Evolutionary conservation across 2,888 invertebrate genomes (phyloP).

Genomic region (Orthonychiurus folsomi): DNA sequence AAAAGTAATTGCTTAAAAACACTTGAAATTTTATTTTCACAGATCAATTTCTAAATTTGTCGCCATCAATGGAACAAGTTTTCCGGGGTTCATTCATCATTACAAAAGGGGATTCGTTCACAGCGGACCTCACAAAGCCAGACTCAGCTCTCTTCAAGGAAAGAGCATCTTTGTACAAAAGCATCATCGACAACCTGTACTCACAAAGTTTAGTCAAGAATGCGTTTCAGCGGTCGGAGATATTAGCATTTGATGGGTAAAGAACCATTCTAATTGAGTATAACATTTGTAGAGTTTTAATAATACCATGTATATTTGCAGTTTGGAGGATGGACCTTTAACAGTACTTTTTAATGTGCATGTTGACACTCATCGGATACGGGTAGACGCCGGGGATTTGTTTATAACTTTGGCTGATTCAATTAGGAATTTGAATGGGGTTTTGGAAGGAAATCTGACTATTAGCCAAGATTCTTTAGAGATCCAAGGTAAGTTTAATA

Average conservation of each 20-base stretch:
- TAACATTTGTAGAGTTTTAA: neutral
- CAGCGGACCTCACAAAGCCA: constrained; percentile 57
- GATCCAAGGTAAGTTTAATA: constrained; percentile 33
- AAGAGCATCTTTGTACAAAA: constrained; percentile 63
- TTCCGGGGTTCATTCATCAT: constrained; percentile 74
- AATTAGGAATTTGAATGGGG: constrained; percentile 27
- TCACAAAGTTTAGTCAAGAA: constrained; percentile 63
- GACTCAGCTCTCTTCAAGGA: constrained; percentile 61
- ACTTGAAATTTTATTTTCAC: too few relatives aligned
- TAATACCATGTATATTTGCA: neutral
- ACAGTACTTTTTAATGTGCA: constrained; percentile 77
- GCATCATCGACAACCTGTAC: constrained; percentile 64
- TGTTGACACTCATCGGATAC: constrained; percentile 57
- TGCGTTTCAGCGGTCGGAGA: constrained; percentile 68
- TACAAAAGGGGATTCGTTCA: constrained; percentile 60
- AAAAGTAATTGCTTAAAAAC: too few relatives aligned
- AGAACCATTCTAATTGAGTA: constrained; percentile 35
- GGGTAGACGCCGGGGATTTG: constrained; percentile 52
- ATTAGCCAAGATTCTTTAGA: constrained; percentile 37
- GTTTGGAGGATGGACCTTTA: constrained; percentile 56
- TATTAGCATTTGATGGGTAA: constrained; percentile 77
- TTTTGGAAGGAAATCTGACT: constrained; percentile 30
- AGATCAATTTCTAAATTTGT: constrained; percentile 65
- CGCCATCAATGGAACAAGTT: constrained; percentile 66
- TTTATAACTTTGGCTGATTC: constrained; percentile 52